Evolutionary conservation across 2,797 vertebrate genomes (phyloP), one percentile per base, ranked within the genome.

Genomic region (Chrosomus eos): DNA sequence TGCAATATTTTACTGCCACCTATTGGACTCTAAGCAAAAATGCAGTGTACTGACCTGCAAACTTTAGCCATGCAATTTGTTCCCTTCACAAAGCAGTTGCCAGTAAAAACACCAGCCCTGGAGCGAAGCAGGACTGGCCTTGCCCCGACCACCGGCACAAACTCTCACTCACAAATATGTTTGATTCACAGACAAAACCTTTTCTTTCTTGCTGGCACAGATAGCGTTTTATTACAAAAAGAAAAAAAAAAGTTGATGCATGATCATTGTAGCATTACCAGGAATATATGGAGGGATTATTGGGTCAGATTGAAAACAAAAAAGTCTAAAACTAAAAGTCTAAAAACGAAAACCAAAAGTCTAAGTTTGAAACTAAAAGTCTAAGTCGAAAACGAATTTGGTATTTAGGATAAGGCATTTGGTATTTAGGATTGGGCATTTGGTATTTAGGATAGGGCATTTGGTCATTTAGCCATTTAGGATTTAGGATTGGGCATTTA

Each of bases 181-280:
- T 33, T 16, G 23, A 84, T 80, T 80, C 26, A 81, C 33, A 86
- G 58, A 89, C 53, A 84, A 70, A 89, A 81, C 73, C 76, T 82
- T 82, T 74, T 66, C 77, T 71, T 81, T 75, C 77, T 83, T 88
- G 87, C 90, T 88, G 87, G 90, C 87, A 93, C 88, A 90, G 86
- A 90, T 43, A 79, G 88, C 77, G 88, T 89, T 88, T 91, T 90
- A 91, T 89, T 91, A 81, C 80, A 88, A 87, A 87, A 87, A 79
- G 40, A 48, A 88, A 88, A 86, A 86, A 66, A 84, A 82, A 87
- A 60, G 53, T 80, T 19, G 71, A 72, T 81, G 80, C 84, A 87
- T 86, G 88, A 90, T 84, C 87, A 88, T 58, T 84, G 89, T 88
- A 89, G 86, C 85, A 88, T 83, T 84, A 60, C 75, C 83, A 88